phyloP scores from a whole-genome alignment of 2,113 vertebrate genomes.

The Eira barbara region DNA sequence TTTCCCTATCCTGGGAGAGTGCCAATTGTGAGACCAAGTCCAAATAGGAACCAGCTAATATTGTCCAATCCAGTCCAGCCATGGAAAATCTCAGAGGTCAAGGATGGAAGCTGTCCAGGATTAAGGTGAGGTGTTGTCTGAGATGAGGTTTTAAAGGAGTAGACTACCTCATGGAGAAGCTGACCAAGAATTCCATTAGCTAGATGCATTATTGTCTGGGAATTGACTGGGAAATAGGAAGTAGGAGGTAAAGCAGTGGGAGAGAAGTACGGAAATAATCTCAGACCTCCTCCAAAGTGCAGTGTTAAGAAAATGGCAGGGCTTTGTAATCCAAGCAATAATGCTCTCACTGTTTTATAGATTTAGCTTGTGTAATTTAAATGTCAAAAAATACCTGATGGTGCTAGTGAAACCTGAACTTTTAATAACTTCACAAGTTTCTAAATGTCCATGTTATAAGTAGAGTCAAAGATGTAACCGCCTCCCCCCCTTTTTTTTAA shows the following conservation, averaged over 20 bases:
- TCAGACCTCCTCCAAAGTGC: background rate
- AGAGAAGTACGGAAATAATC: background rate
- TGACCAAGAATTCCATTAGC: background rate
- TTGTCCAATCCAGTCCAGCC: background rate
- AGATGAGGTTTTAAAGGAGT: background rate
- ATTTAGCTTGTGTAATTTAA: slow-evolving; percentile 45
- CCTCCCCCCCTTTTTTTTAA: background rate
- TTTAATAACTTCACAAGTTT: background rate
- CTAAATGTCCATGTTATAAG: background rate
- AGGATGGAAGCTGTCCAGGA: background rate
- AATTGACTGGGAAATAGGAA: background rate
- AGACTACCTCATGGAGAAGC: background rate
- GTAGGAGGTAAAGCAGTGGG: background rate
- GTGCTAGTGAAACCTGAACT: background rate
- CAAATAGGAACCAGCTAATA: background rate
- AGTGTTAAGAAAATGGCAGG: background rate
- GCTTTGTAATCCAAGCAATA: background rate
- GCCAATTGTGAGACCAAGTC: background rate
- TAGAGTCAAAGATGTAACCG: background rate
- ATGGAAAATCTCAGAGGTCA: background rate
- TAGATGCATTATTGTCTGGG: background rate
- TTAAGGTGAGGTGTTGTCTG: background rate
- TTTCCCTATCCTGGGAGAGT: background rate
- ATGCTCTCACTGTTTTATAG: background rate
- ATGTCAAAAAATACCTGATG: slow-evolving; percentile 11